phyloP scores from a whole-genome alignment of 2,888 invertebrate genomes.

The Cheilosia pagana region DNA sequence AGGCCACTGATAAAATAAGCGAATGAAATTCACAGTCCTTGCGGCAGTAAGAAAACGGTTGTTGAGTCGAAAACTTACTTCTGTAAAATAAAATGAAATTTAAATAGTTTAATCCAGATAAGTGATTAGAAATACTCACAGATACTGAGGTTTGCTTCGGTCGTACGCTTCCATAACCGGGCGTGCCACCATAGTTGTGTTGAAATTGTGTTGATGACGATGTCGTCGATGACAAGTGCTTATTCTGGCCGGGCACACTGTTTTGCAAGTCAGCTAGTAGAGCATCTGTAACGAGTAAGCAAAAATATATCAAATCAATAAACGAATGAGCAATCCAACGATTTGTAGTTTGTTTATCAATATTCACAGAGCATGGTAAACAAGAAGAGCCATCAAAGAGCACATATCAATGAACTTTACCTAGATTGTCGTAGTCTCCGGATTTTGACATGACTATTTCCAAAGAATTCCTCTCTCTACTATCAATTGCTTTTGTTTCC shows the following conservation, averaged over 20 bases:
- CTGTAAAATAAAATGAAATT: not conserved
- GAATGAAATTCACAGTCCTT: conserved; percentile 11
- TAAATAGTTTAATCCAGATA: not conserved
- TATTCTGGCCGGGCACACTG: conserved; percentile 88
- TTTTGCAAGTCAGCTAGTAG: conserved; percentile 97
- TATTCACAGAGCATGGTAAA: conserved; percentile 2
- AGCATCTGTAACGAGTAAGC: conserved; percentile 89
- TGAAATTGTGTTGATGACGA: conserved; percentile 80
- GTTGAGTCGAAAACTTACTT: not conserved
- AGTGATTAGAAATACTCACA: conserved; percentile 84
- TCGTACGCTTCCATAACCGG: conserved; percentile 90
- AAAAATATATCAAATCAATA: conserved; percentile 30
- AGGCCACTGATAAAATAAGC: conserved; percentile 8
- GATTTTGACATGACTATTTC: conserved; percentile 78
- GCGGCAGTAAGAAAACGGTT: not conserved
- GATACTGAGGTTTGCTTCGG: conserved; percentile 87
- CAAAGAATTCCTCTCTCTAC: conserved; percentile 6
- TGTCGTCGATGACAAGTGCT: conserved; percentile 43
- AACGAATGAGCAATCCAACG: not conserved
- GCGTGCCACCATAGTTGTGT: conserved; percentile 81
- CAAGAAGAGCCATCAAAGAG: not conserved
- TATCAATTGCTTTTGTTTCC: not conserved
- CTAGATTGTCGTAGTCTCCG: conserved; percentile 82
- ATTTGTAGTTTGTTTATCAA: conserved; percentile 23
- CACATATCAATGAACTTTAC: conserved; percentile 74